Evolutionary conservation across 1,140 invertebrate genomes (phyloP).

Genomic region (Pachypsylla venusta): DNA sequence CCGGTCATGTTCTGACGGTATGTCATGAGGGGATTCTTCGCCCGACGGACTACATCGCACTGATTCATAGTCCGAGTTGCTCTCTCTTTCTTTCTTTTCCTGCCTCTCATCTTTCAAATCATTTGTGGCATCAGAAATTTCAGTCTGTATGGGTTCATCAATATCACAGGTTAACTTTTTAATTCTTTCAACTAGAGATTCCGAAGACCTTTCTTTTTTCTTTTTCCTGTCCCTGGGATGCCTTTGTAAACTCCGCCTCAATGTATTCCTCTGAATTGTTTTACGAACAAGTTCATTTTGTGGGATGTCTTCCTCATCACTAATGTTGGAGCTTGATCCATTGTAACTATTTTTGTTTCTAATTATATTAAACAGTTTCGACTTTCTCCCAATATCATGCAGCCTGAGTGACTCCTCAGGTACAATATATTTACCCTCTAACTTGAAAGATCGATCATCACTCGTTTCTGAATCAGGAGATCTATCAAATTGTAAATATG

Average conservation of each 20-base stretch:
- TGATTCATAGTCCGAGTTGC: neutral
- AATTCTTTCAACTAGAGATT: conserved; percentile 61
- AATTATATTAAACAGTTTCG: conserved; percentile 28
- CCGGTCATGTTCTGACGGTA: conserved; percentile 9
- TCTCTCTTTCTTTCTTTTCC: conserved; percentile 4
- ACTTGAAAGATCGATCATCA: conserved; percentile 13
- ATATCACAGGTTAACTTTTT: conserved; percentile 65
- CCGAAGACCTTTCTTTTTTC: conserved; percentile 35
- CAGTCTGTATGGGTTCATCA: conserved; percentile 35
- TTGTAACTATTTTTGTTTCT: conserved; percentile 28
- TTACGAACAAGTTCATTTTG: conserved; percentile 26
- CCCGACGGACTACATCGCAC: conserved; percentile 35
- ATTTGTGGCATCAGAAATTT: neutral
- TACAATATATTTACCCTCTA: conserved; percentile 36
- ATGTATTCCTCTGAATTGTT: conserved; percentile 56
- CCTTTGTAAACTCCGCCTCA: conserved; percentile 51
- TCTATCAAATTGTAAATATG: conserved; percentile 27
- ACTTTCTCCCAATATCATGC: conserved; percentile 40
- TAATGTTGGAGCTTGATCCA: conserved; percentile 5
- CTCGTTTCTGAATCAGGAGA: conserved; percentile 17
- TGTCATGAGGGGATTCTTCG: conserved; percentile 29
- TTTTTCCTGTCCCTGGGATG: conserved; percentile 34
- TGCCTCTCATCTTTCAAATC: neutral
- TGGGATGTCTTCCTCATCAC: conserved; percentile 24
- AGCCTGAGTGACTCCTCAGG: conserved; percentile 47